phyloP scores from a whole-genome alignment of 2,113 vertebrate species.

The Malurus elegans region DNA sequence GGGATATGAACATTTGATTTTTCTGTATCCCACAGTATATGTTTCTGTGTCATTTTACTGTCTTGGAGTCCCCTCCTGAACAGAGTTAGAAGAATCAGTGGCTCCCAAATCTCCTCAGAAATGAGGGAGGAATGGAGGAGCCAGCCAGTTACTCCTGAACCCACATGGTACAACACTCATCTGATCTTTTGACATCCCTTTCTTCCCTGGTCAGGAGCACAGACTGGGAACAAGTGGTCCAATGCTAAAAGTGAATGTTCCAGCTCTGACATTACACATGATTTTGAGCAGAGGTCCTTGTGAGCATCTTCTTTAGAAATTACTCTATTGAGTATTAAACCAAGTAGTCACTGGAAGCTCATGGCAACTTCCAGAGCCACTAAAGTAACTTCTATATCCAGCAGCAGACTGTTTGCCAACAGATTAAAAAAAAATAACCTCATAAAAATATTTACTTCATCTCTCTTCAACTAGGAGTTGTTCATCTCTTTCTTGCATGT shows the following conservation, averaged over 20 bases:
- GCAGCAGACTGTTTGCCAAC: background rate
- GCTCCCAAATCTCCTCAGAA: background rate
- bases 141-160: background rate
- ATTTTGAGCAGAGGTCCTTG: background rate
- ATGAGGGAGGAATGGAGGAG: background rate
- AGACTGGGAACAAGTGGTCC: background rate
- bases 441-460: background rate
- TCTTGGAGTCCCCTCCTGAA: background rate
- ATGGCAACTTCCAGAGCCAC: background rate
- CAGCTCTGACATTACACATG: rapidly evolving
- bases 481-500: background rate
- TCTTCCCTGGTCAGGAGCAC: background rate
- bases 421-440: background rate
- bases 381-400: background rate
- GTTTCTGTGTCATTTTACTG: background rate
- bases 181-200: background rate
- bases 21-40: background rate
- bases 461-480: background rate
- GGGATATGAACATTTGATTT: background rate
- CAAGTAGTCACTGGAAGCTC: background rate
- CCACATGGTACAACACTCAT: background rate
- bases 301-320: background rate
- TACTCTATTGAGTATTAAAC: background rate
- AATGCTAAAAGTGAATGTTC: background rate
- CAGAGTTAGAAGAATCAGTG: too few relatives aligned